phyloP scores from a whole-genome alignment of 1,140 invertebrate species.

The Ectropis grisescens region DNA sequence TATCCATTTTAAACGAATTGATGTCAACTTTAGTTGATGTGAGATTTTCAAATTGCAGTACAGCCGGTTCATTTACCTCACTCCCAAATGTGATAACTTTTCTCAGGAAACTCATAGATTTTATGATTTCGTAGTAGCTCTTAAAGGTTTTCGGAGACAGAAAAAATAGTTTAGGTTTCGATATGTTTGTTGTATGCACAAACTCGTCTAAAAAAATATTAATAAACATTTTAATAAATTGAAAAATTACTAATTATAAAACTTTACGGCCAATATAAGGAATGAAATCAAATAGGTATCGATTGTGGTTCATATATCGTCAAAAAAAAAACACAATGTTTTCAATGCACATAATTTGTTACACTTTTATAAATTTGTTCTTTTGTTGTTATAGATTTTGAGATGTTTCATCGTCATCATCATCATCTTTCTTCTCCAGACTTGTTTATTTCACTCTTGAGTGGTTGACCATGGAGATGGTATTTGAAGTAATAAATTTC shows the following conservation, averaged over 20 bases:
- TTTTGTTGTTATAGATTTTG: too few species aligned
- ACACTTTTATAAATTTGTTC: too few species aligned
- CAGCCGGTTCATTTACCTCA: background rate
- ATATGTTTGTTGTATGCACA: conserved; percentile 26
- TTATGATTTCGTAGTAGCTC: conserved; percentile 18
- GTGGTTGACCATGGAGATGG: too few species aligned
- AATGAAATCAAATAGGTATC: too few species aligned
- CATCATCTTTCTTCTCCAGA: too few species aligned
- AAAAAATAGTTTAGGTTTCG: conserved; percentile 37
- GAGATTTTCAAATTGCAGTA: conserved; percentile 20
- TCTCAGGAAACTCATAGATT: conserved; percentile 13
- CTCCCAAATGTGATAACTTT: conserved; percentile 27
- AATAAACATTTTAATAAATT: background rate
- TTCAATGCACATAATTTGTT: too few species aligned
- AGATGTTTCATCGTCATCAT: too few species aligned
- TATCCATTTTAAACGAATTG: conserved; percentile 12
- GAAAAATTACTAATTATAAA: background rate
- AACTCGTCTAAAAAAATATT: conserved; percentile 36
- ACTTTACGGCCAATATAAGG: too few species aligned
- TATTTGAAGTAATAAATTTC: too few species aligned
- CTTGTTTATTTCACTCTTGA: too few species aligned
- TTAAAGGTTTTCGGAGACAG: conserved; percentile 26
- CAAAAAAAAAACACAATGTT: too few species aligned
- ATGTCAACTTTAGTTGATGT: conserved; percentile 15
- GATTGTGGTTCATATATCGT: too few species aligned